phyloP scores from a whole-genome alignment of 2,797 vertebrate species.

The Petrocephalus sullivani region DNA sequence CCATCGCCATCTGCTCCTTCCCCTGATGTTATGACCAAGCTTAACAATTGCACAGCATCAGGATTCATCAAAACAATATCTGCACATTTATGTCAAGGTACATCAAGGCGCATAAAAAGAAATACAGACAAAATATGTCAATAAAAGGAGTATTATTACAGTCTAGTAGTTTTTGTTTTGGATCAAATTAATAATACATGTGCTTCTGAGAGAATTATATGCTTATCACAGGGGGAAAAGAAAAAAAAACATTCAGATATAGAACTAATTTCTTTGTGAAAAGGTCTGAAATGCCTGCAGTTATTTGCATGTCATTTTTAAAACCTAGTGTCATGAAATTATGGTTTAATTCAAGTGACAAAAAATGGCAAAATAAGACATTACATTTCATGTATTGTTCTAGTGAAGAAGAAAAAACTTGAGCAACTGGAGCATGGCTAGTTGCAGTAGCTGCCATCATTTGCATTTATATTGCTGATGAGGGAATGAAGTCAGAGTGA shows the following conservation, averaged over 20 bases:
- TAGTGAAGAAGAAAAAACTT: not conserved
- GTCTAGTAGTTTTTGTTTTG: not conserved
- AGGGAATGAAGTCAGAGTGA: slow-evolving; percentile 56
- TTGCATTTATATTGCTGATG: slow-evolving; percentile 49
- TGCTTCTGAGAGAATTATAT: not conserved
- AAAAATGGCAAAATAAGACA: not conserved
- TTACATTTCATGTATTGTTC: not conserved
- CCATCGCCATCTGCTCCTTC: slow-evolving; percentile 48
- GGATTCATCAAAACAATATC: not conserved
- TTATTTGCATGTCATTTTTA: not conserved
- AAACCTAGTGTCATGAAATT: not conserved
- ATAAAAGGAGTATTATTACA: not conserved
- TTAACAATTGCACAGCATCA: not conserved
- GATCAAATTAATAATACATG: not conserved
- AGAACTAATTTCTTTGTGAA: not conserved
- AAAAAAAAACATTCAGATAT: not conserved
- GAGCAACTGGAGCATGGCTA: not conserved
- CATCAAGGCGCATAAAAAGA: not conserved
- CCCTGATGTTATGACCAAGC: slow-evolving; percentile 23
- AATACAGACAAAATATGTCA: not conserved
- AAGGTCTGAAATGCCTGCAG: not conserved
- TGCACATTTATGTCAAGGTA: not conserved
- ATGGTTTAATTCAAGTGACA: not conserved
- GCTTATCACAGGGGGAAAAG: not conserved
- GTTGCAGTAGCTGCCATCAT: not conserved